These are phyloP conservation scores for Xerus inauris DNA, from an alignment of 2,113 vertebrate genomes.

Conservation along the genomic window DNA sequence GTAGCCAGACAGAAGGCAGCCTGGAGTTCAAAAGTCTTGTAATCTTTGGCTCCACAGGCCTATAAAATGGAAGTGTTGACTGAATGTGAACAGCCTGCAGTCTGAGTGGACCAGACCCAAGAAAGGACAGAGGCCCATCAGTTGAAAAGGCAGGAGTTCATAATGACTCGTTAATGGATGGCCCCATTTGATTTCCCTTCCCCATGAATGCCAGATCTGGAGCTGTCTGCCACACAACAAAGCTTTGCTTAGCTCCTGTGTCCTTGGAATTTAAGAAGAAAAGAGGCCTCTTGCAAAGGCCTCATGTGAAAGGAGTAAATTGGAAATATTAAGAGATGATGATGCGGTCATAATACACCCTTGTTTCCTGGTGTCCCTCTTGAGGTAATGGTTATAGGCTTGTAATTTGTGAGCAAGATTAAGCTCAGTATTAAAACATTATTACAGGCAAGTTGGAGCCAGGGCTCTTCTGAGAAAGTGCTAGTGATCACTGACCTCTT, in stretches of 20 bases:
- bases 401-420: conserved; percentile 71
- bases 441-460: conserved; percentile 47
- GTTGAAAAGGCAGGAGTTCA: conserved; percentile 76
- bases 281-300: not conserved
- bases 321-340: conserved; percentile 56
- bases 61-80: conserved; percentile 90
- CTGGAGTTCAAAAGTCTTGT: conserved; percentile 88
- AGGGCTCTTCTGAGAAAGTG: conserved; percentile 43
- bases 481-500: conserved; percentile 12
- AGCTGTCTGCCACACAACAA: conserved; percentile 66
- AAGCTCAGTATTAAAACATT: conserved; percentile 59
- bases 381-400: conserved; percentile 63
- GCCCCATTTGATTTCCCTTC: conserved; percentile 55
- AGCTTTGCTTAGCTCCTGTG: not conserved
- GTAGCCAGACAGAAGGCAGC: conserved; percentile 89
- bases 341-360: conserved; percentile 11
- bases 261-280: conserved; percentile 63
- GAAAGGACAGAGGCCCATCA: conserved; percentile 84
- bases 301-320: conserved; percentile 54
- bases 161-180: conserved; percentile 72
- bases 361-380: conserved; percentile 63
- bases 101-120: conserved; percentile 69
- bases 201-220: conserved; percentile 70
- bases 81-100: conserved; percentile 87
- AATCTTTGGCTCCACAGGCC: conserved; percentile 88